Base-by-base conservation (phyloP, 1,140 invertebrate genomes). In the Sminthurinus signatus region DNA sequence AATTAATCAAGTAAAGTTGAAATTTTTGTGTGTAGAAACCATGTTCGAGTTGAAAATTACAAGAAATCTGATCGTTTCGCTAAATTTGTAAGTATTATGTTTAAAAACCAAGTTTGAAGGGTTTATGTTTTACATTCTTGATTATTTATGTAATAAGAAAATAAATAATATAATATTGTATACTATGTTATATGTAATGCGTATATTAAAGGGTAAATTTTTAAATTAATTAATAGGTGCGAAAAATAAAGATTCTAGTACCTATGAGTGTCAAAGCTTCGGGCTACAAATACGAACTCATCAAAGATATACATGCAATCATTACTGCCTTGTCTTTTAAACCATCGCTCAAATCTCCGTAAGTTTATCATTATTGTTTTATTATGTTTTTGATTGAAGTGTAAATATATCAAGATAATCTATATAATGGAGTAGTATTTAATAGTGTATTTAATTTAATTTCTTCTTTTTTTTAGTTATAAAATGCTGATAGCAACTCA, bases 291-390 rank as follows among this genome's bases (percentile, higher is more conserved):
- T 50, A 56, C 36, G 65, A 71, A 52, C 65, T 71, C 59, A 68
- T 71, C 36, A 23, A 48, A 14, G 60, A 68, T 44, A 50, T 64
- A 15, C 70, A 71, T 39, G 42, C 70, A 12, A 71, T 67, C 42
- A 66, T 71, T 39, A 64, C 60, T 31, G 60, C 66, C 51, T 43
- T 68, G 32, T 71, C 66, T 48, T 71, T 64, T 52, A 66, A 62
- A 64, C 66, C 66, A 2, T 31, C 39, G 12, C 60, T 71, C 23
- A 51, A 61, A 29, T 60, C 46, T 21, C 48, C 63, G 70, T 71
- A 59, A 68, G 66, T 58, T 25, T 32, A 19, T 19, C n/a, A 1
- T 21, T 23, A 17, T 19, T 54, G 42, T 61, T 3, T 46, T 27
- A 19, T 19, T 54, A 10, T 29, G 21, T n/a, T 31, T 5, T 31